A percentile compares a stretch with the other conserved stretches of the same genome.
Evolutionary conservation across 2,797 vertebrate species (phyloP).

Genomic region (Eospalax fontanierii): DNA sequence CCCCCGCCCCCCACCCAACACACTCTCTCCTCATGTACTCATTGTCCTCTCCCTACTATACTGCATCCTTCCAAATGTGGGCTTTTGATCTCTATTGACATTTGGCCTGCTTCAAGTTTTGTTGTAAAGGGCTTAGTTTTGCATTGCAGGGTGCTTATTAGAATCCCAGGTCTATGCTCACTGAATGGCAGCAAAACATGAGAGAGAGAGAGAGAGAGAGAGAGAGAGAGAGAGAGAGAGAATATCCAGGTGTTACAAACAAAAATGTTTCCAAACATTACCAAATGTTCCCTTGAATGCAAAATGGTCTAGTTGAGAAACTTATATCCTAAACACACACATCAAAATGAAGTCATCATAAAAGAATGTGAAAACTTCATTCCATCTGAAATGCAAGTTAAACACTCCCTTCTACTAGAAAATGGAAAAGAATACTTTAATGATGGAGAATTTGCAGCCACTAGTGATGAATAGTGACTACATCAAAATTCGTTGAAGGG

Average conservation of each 20-base stretch:
- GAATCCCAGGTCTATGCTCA: neutral
- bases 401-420: neutral
- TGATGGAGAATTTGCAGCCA: neutral
- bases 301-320: neutral
- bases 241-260: neutral
- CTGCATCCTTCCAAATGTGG: neutral
- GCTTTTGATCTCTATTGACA: neutral
- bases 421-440: neutral
- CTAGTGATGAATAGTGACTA: neutral
- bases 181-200: neutral
- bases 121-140: neutral
- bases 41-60: neutral
- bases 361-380: neutral
- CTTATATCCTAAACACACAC: neutral
- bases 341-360: neutral
- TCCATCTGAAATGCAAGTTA: neutral
- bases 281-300: neutral
- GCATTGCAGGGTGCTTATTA: too few relatives aligned
- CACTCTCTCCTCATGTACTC: neutral
- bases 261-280: neutral
- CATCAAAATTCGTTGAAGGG: too few relatives aligned
- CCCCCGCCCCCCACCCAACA: neutral
- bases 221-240: too few relatives aligned
- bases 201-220: too few relatives aligned
- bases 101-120: neutral